A percentile compares a stretch with the other conserved stretches of the same genome.
Conservation (phyloP, 2,113 vertebrate species). For the Cottus gobio region DNA sequence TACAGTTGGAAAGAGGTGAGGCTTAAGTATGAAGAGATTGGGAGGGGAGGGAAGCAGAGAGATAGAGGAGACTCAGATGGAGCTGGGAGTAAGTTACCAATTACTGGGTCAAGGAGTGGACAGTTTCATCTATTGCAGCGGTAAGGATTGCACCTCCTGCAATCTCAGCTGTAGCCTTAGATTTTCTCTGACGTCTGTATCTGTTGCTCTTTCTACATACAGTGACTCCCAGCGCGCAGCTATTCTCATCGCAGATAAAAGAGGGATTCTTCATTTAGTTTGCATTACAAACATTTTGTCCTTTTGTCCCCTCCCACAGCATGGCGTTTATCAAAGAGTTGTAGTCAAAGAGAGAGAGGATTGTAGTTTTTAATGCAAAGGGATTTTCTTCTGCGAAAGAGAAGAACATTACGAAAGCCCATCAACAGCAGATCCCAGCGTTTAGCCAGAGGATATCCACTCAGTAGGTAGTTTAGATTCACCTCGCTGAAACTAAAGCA, state of each 20-base stretch:
- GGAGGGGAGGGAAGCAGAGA: slow-evolving; percentile 11
- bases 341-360: not conserved
- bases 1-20: slow-evolving; percentile 12
- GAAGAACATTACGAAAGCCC: not conserved
- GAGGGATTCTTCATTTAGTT: slow-evolving; percentile 30
- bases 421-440: not conserved
- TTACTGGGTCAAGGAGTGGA: slow-evolving; percentile 61
- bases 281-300: slow-evolving; percentile 23
- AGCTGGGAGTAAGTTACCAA: slow-evolving; percentile 59
- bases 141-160: slow-evolving; percentile 44
- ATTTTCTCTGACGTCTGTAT: slow-evolving; percentile 33
- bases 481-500: not conserved
- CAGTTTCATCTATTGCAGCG: slow-evolving; percentile 55
- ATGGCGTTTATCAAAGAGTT: not conserved
- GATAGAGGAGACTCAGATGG: slow-evolving; percentile 28
- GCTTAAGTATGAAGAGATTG: slow-evolving; percentile 39
- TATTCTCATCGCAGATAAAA: slow-evolving; percentile 20
- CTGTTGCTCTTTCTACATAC: slow-evolving; percentile 24
- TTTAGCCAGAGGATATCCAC: not conserved
- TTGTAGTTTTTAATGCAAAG: not conserved
- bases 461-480: not conserved
- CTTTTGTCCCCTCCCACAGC: slow-evolving; percentile 1
- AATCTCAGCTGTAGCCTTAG: slow-evolving; percentile 43
- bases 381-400: not conserved
- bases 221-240: not conserved